Conservation (phyloP, 2,797 vertebrate genomes). For the Propithecus deckenii region DNA sequence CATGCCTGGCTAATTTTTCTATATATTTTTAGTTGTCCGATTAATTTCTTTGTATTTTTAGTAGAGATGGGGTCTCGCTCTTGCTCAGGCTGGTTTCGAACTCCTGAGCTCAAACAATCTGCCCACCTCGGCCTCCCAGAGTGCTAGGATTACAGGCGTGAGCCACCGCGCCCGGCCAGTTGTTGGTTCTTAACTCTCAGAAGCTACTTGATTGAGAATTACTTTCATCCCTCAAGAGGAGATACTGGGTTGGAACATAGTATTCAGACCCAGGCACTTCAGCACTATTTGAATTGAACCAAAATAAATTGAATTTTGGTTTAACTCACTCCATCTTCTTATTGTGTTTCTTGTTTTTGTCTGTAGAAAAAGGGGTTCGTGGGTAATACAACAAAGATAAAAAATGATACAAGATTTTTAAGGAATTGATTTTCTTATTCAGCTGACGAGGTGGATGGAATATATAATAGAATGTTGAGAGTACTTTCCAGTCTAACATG, state of each 20-base stretch:
- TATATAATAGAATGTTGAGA: background rate
- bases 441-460: background rate
- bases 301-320: background rate
- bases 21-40: no score
- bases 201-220: conserved; percentile 33
- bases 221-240: background rate
- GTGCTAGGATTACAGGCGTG: no score
- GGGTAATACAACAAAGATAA: background rate
- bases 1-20: no score
- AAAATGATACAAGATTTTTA: background rate
- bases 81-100: no score
- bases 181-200: background rate
- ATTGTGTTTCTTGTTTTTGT: background rate
- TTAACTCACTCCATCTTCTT: background rate
- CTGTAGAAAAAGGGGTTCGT: background rate
- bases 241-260: background rate
- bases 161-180: no score
- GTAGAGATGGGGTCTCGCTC: no score
- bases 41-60: no score
- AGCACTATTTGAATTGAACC: conserved; percentile 10
- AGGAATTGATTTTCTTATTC: conserved; percentile 49
- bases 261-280: background rate
- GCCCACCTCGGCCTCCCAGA: no score
- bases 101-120: no score
- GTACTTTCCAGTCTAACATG: background rate